A percentile compares a stretch with the other conserved stretches of the same genome.
phyloP scores from a whole-genome alignment of 2,888 invertebrate species.

The Cantharis flavilabris region DNA sequence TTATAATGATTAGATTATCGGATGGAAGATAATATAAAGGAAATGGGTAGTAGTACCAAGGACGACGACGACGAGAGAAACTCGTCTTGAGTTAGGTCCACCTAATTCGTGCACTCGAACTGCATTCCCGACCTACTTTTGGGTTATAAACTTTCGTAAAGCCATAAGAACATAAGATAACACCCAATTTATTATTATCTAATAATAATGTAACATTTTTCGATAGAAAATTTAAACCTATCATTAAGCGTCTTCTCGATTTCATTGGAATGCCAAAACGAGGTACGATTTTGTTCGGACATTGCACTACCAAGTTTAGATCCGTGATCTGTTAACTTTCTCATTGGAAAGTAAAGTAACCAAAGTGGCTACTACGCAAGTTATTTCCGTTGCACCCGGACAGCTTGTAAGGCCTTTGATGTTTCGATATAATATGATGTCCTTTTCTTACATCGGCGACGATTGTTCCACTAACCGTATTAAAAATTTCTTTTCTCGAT shows the following conservation, averaged over 20 bases:
- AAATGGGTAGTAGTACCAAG: constrained; percentile 37
- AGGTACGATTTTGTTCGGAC: constrained; percentile 34
- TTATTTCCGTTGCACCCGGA: constrained; percentile 19
- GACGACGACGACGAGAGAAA: constrained; percentile 32
- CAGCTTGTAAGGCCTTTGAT: constrained; percentile 3
- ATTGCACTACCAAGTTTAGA: constrained; percentile 34
- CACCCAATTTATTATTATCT: constrained; percentile 3
- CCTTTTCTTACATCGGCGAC: constrained; percentile 6
- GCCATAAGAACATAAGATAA: background rate
- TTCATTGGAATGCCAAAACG: constrained; percentile 38
- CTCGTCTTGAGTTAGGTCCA: constrained; percentile 21
- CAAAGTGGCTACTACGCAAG: background rate
- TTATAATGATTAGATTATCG: background rate
- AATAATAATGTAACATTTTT: constrained; percentile 9
- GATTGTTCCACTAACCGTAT: constrained; percentile 24
- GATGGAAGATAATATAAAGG: constrained; percentile 4
- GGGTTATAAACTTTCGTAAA: background rate
- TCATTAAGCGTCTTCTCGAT: constrained; percentile 30
- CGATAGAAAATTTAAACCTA: constrained; percentile 9
- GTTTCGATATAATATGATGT: background rate
- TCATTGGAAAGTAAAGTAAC: constrained; percentile 28
- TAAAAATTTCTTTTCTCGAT: constrained; percentile 21
- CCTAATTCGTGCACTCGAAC: background rate
- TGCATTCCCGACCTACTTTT: constrained; percentile 16
- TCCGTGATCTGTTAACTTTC: constrained; percentile 33